Percentiles rank a stretch among this genome's conserved stretches.
phyloP scores from a whole-genome alignment of 1,140 invertebrate species.

The Trichoplusia ni region DNA sequence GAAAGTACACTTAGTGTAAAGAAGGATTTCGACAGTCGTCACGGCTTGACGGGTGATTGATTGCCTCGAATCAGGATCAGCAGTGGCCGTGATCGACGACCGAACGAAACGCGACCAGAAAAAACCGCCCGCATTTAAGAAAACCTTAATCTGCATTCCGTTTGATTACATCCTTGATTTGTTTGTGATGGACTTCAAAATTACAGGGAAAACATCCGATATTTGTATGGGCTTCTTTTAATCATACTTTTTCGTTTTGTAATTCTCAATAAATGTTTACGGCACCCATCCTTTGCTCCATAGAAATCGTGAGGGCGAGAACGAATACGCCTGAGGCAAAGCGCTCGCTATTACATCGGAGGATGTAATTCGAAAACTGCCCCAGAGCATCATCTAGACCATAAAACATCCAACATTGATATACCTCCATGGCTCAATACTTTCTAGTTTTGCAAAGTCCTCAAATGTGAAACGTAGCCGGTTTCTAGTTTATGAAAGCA shows the following conservation, averaged over 20 bases:
- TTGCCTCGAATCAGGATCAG: not conserved
- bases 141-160: not conserved
- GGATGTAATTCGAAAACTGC: not conserved
- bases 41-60: slow-evolving; percentile 10
- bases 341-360: not conserved
- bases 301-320: not conserved
- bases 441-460: not conserved
- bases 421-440: not conserved
- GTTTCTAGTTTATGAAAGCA: not conserved
- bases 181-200: not conserved
- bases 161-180: not conserved
- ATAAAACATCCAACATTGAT: not conserved
- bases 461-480: not conserved
- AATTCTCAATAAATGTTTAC: not conserved
- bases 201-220: no score
- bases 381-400: not conserved
- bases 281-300: not conserved
- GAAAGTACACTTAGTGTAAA: slow-evolving; percentile 6
- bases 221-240: no score
- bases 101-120: not conserved
- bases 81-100: slow-evolving; percentile 2
- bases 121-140: not conserved
- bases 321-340: not conserved
- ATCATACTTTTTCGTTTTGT: no score
- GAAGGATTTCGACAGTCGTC: slow-evolving; percentile 1